Evolutionary conservation across 2,113 vertebrate genomes (phyloP).

Genomic region (Platysteira castanea): DNA sequence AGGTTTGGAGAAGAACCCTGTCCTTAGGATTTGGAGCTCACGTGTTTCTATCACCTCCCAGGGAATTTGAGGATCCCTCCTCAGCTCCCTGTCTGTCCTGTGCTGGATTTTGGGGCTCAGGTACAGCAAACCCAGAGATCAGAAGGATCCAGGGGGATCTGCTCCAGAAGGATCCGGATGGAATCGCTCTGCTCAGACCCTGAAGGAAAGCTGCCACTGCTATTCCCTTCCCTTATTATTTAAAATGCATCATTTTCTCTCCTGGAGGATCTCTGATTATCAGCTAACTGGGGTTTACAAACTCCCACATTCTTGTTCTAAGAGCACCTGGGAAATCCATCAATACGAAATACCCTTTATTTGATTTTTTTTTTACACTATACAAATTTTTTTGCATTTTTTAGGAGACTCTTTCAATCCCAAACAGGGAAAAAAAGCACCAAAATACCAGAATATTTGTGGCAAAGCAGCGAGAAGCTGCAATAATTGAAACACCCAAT

Average conservation of each 20-base stretch:
- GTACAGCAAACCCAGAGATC: background rate
- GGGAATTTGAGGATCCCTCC: background rate
- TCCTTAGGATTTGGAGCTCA: background rate
- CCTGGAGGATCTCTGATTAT: fast-evolving
- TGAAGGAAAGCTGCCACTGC: background rate
- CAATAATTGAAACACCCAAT: background rate
- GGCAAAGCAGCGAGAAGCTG: background rate
- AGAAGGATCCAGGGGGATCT: background rate
- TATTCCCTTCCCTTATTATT: background rate
- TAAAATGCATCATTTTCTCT: fast-evolving
- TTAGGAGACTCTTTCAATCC: background rate
- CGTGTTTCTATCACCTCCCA: fast-evolving
- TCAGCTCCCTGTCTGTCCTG: background rate
- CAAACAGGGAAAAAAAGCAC: background rate
- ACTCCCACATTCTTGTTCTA: background rate
- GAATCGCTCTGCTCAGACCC: background rate
- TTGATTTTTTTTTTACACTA: background rate
- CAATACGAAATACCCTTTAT: fast-evolving
- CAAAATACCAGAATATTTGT: background rate
- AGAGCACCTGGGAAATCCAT: background rate
- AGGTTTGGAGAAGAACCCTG: background rate
- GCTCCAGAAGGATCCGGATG: background rate
- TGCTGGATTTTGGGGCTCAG: background rate
- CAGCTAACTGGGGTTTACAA: background rate
- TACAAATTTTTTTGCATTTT: background rate